These are phyloP conservation scores for Trogon melanurus DNA, from an alignment of 2,113 vertebrate genomes.

Conservation along the genomic window DNA sequence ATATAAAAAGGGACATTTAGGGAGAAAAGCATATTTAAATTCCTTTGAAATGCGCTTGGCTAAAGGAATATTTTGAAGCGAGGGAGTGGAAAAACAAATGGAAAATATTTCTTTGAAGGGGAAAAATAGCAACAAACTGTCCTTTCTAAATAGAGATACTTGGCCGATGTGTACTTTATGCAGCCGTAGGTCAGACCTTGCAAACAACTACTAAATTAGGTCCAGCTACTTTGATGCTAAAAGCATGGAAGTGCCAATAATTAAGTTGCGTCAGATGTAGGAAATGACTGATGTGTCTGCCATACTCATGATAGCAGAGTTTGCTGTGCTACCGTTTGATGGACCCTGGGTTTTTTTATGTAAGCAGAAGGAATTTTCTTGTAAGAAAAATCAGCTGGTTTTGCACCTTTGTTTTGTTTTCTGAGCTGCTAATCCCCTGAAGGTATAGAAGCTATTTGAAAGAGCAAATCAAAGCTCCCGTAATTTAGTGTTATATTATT, in stretches of 20 bases:
- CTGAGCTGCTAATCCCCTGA: slow-evolving; percentile 39
- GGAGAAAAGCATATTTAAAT: slow-evolving; percentile 31
- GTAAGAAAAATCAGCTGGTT: slow-evolving; percentile 18
- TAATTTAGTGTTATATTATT: slow-evolving; percentile 61
- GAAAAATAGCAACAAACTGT: background rate
- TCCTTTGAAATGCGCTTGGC: slow-evolving; percentile 60
- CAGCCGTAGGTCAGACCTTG: slow-evolving; percentile 58
- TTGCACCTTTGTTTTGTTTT: slow-evolving; percentile 54
- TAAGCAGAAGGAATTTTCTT: slow-evolving; percentile 41
- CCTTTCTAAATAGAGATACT: slow-evolving; percentile 24
- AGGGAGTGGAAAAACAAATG: slow-evolving; percentile 64
- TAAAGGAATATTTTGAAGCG: slow-evolving; percentile 57
- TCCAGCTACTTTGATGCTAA: slow-evolving; percentile 50
- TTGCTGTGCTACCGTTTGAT: slow-evolving; percentile 16
- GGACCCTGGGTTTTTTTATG: background rate
- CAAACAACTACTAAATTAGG: slow-evolving; percentile 56
- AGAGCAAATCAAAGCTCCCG: slow-evolving; percentile 43
- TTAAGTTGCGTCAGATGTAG: slow-evolving; percentile 41
- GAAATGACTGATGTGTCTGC: slow-evolving; percentile 45
- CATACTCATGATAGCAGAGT: background rate
- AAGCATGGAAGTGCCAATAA: slow-evolving; percentile 51
- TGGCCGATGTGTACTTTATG: background rate
- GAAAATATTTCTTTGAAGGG: slow-evolving; percentile 60
- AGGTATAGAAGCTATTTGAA: slow-evolving; percentile 50
- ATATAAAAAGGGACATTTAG: slow-evolving; percentile 22